Conservation (phyloP, 2,888 invertebrate species). For the Stenodera caucasica region DNA sequence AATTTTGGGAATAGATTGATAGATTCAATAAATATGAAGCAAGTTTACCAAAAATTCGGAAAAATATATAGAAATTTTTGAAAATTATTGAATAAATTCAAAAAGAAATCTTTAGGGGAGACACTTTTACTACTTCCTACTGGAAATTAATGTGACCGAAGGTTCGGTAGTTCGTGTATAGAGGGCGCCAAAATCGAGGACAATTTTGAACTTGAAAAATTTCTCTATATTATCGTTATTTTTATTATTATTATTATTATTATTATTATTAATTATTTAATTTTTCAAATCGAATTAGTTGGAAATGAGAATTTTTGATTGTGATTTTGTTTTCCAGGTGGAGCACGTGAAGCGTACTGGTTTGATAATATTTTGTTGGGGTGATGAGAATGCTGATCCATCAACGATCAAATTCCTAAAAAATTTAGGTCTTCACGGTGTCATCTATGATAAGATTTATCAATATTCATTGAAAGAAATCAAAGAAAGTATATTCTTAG, state of each 20-base stretch:
- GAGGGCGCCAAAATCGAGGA: background rate
- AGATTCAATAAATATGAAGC: background rate
- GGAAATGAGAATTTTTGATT: background rate
- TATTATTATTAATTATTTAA: background rate
- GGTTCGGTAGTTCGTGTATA: background rate
- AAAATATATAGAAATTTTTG: too few relatives aligned
- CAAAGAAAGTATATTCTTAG: conserved; percentile 80
- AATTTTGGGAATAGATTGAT: background rate
- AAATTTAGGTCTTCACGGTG: conserved; percentile 87
- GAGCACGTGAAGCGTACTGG: conserved; percentile 77
- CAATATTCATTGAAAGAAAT: conserved; percentile 71
- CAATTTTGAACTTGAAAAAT: background rate
- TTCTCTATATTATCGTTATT: background rate
- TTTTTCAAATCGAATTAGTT: background rate
- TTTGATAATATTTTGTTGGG: conserved; percentile 95
- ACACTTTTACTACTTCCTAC: too few relatives aligned
- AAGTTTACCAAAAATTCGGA: too few relatives aligned
- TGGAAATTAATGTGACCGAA: too few relatives aligned
- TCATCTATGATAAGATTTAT: conserved; percentile 95
- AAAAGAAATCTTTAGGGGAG: too few relatives aligned
- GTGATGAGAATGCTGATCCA: conserved; percentile 91
- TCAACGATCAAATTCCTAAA: conserved; percentile 84
- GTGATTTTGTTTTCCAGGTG: conserved; percentile 59
- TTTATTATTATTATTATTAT: background rate
- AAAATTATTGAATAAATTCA: too few relatives aligned